phyloP scores from a whole-genome alignment of 2,888 invertebrate species.

The Acleris cristana region DNA sequence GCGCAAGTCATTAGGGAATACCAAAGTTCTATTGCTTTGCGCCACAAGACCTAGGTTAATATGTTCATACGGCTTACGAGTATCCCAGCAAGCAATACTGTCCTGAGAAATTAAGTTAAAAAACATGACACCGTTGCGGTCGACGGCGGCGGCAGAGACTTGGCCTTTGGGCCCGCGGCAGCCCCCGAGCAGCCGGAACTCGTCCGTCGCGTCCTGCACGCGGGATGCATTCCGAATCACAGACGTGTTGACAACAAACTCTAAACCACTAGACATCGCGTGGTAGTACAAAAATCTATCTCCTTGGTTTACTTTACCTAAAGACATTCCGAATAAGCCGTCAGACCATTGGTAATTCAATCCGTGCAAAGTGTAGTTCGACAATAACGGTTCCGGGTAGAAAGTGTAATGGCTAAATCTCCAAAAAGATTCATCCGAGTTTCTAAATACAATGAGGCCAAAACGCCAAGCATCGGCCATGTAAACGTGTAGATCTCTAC shows the following conservation, averaged over 20 bases:
- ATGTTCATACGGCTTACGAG: constrained; percentile 87
- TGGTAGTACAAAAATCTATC: constrained; percentile 90
- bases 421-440: constrained; percentile 85
- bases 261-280: constrained; percentile 91
- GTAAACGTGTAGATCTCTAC: constrained; percentile 86
- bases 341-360: constrained; percentile 92
- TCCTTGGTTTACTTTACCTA: constrained; percentile 82
- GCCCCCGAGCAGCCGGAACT: constrained; percentile 74
- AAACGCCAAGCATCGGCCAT: constrained; percentile 88
- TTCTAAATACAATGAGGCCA: constrained; percentile 85
- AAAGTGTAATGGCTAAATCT: constrained; percentile 87
- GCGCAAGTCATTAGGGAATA: constrained; percentile 92
- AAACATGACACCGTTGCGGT: constrained; percentile 90
- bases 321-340: constrained; percentile 90
- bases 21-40: constrained; percentile 84
- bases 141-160: constrained; percentile 89
- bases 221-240: constrained; percentile 86
- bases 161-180: constrained; percentile 86
- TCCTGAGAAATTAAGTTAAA: constrained; percentile 91
- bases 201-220: constrained; percentile 64
- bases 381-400: constrained; percentile 88
- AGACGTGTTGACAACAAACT: constrained; percentile 89
- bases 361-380: constrained; percentile 89
- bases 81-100: constrained; percentile 93
- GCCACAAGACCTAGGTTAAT: constrained; percentile 87